Conservation (phyloP, 2,888 invertebrate genomes). For the Anoncus sp. region DNA sequence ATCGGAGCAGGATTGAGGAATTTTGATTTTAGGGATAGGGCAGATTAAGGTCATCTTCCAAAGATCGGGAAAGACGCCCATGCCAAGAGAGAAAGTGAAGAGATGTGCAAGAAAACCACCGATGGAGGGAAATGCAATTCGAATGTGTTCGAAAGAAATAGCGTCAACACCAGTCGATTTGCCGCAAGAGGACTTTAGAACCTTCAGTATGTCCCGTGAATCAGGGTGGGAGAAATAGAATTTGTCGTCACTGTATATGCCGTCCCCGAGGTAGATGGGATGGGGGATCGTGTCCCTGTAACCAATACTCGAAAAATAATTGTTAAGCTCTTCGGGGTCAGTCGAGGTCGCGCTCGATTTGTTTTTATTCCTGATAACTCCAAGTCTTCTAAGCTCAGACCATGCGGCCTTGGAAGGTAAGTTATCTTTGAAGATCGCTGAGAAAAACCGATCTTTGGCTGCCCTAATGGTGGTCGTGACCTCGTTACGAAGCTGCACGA, state of each 20-base stretch:
- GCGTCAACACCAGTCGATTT: slow-evolving; percentile 2
- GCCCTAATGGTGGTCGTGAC: not conserved
- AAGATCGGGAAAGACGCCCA: slow-evolving; percentile 52
- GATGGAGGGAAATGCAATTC: not conserved
- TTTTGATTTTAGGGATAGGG: slow-evolving; percentile 67
- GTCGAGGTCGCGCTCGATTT: not conserved
- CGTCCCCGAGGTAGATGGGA: not conserved
- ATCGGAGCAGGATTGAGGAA: slow-evolving; percentile 58
- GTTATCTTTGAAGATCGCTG: not conserved
- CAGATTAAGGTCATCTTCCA: slow-evolving; percentile 69
- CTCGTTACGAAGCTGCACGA: not conserved
- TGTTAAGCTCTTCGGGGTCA: not conserved
- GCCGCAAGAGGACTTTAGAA: not conserved
- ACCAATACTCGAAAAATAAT: not conserved
- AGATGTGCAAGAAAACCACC: slow-evolving; percentile 37
- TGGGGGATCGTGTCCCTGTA: not conserved
- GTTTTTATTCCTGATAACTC: not conserved
- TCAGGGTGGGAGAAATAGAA: not conserved
- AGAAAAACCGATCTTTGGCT: not conserved
- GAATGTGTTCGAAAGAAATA: not conserved
- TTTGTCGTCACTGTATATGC: no score
- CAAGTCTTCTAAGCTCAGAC: not conserved
- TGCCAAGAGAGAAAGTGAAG: slow-evolving; percentile 43
- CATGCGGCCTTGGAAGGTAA: not conserved
- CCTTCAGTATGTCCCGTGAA: not conserved